Percentiles rank a stretch among this genome's conserved stretches.
Conservation (phyloP, 2,113 vertebrate genomes). For the Perccottus glenii region DNA sequence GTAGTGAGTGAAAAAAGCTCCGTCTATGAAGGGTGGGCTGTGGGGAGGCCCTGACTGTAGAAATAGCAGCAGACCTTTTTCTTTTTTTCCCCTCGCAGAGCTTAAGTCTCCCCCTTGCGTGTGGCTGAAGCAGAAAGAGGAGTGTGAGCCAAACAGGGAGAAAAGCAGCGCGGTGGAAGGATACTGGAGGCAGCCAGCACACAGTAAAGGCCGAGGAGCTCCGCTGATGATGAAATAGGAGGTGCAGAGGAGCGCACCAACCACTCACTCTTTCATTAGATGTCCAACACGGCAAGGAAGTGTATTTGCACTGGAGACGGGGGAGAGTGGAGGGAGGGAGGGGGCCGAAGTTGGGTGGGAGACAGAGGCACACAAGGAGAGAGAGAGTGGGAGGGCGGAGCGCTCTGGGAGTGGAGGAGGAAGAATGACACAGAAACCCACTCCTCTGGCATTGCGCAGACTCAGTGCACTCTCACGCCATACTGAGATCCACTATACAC, state of each 20-base stretch:
- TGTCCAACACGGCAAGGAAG: conserved; percentile 78
- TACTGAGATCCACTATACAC: conserved; percentile 61
- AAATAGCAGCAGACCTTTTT: conserved; percentile 79
- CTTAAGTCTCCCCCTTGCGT: conserved; percentile 82
- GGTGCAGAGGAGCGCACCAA: conserved; percentile 79
- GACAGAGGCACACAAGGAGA: conserved; percentile 49
- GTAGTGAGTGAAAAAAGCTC: conserved; percentile 77
- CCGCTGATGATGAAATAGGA: conserved; percentile 85
- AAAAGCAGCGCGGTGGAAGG: conserved; percentile 63
- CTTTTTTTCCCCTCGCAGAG: conserved; percentile 57
- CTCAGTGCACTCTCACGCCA: conserved; percentile 71
- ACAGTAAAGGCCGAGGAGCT: conserved; percentile 76
- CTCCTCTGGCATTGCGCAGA: conserved; percentile 76
- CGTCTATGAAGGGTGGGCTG: conserved; percentile 84
- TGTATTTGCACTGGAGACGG: conserved; percentile 75
- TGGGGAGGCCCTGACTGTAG: conserved; percentile 88
- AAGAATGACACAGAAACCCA: conserved; percentile 76
- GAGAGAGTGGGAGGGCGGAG: conserved; percentile 62
- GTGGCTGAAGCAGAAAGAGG: conserved; percentile 81
- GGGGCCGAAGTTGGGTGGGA: conserved; percentile 53
- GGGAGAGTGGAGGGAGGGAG: conserved; percentile 46
- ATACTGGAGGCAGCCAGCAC: conserved; percentile 52
- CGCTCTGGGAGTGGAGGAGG: conserved; percentile 59
- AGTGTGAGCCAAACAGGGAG: conserved; percentile 62
- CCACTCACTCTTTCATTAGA: conserved; percentile 80